Base-by-base conservation (phyloP, 2,797 vertebrate species). In the Rhinichthys osculus region DNA sequence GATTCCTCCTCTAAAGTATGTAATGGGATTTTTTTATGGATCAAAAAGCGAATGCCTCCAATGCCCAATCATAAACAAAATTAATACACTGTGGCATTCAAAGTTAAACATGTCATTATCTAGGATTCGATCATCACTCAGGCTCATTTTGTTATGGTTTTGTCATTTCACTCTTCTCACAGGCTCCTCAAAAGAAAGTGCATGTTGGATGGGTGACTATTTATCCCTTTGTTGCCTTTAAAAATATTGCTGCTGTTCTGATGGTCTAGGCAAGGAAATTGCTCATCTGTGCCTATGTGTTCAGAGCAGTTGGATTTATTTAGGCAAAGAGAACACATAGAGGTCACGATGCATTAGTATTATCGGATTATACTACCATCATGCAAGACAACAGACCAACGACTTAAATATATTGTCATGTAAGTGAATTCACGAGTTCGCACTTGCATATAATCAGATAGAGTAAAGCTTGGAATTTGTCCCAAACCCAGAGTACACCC, bases 181-280 rank as follows among this genome's bases (percentile, higher is more conserved):
- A 6, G 57, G 10, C 14, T 66, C 9, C 5, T 47, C 40, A 9
- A 35, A 50, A 27, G 7, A 27, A 78, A 54, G 47, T 38, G 33
- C 21, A 27, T 0, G 2, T n/a, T 73, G 27, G 40, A 83, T 47
- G 40, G 7, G 64, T 35, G 38, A n/a, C 11, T 42, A 42, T 59
- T 72, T 72, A 17, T 71, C 33, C 16, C 7, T 72, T 57, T 59
- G 50, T 44, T 64, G 54, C 35, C 23, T 30, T 81, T 40, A 71
- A 50, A 57, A 71, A 71, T 62, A 82, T 23, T 16, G 40, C 81
- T 83, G 40, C 80, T 59, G 67, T 82, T 82, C 64, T 72, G 67
- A 73, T 83, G 38, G 30, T 47, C 54, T 44, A n/a, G 30, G 35
- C 23, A 40, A 62, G 57, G 69, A n/a, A 42, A 57, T 71, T 1